Percentiles rank a stretch among this genome's conserved stretches.
Evolutionary conservation across 37 sponge, comb jelly and placozoan genomes (phyloP).

Genomic region (Geodia barretti): DNA sequence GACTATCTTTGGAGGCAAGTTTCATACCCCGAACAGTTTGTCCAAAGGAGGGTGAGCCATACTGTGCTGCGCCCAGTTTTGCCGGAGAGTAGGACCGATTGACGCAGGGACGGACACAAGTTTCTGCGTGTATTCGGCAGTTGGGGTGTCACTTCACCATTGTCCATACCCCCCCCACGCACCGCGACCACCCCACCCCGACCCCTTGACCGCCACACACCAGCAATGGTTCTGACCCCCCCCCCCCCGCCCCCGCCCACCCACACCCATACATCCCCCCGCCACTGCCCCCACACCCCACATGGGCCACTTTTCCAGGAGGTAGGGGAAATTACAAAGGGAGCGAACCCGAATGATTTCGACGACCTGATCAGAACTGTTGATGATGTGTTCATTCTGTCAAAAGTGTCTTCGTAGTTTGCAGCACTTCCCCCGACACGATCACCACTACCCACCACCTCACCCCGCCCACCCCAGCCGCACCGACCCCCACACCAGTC

Average conservation of each 20-base stretch:
- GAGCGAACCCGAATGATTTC: slow-evolving; percentile 55
- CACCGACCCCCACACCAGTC: no score
- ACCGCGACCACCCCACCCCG: no score
- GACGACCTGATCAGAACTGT: background rate
- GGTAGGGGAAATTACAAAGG: slow-evolving; percentile 49
- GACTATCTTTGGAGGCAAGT: background rate
- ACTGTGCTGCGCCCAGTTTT: slow-evolving; percentile 49
- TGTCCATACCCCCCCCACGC: no score
- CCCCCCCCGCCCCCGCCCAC: no score
- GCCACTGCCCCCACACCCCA: slow-evolving; percentile 26
- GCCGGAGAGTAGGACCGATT: slow-evolving; percentile 16
- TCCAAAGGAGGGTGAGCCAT: slow-evolving; percentile 58
- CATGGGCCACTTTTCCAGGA: slow-evolving; percentile 47
- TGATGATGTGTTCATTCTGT: slow-evolving; percentile 38
- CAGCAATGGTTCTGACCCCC: slow-evolving; percentile 63
- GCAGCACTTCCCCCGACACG: slow-evolving; percentile 50
- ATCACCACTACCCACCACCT: no score
- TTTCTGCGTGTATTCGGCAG: slow-evolving; percentile 65
- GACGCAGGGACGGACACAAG: slow-evolving; percentile 45
- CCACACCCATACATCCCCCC: no score
- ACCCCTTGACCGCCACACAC: slow-evolving; percentile 48
- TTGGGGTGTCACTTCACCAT: no score
- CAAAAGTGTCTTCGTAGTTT: slow-evolving; percentile 38
- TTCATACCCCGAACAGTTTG: slow-evolving; percentile 17
- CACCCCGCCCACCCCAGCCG: no score